Conservation (phyloP, 2,888 invertebrate genomes). For the Calameuta filiformis region DNA sequence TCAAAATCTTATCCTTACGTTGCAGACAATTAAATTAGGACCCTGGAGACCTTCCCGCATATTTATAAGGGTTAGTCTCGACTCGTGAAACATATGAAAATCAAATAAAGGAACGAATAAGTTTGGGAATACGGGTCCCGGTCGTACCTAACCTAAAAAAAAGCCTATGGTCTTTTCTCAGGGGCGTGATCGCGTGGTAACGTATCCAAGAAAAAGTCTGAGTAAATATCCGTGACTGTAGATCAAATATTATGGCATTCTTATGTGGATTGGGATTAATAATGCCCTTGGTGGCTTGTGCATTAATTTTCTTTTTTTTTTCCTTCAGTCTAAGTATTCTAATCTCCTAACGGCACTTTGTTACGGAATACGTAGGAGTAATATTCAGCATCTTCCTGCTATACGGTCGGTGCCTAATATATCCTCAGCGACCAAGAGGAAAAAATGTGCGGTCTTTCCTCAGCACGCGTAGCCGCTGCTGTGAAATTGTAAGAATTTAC, state of each 20-base stretch:
- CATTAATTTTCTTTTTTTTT: neutral
- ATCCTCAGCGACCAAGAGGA: neutral
- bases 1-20: neutral
- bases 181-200: conserved; percentile 12
- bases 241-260: neutral
- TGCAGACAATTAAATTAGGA: conserved; percentile 24
- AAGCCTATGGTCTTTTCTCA: neutral
- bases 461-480: neutral
- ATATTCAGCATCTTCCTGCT: neutral
- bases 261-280: neutral
- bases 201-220: conserved; percentile 7
- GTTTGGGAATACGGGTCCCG: conserved; percentile 15
- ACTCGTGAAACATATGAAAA: conserved; percentile 21
- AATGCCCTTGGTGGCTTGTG: neutral
- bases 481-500: neutral
- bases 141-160: neutral
- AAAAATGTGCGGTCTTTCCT: neutral
- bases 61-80: conserved; percentile 27
- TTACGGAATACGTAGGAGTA: neutral
- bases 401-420: neutral
- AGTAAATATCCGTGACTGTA: conserved; percentile 10
- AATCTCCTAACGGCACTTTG: neutral
- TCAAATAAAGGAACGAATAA: conserved; percentile 24
- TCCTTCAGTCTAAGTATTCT: neutral
- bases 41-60: conserved; percentile 22